These are phyloP conservation scores for Sitobion miscanthi DNA, from an alignment of 1,140 invertebrate species.

Conservation along the genomic window DNA sequence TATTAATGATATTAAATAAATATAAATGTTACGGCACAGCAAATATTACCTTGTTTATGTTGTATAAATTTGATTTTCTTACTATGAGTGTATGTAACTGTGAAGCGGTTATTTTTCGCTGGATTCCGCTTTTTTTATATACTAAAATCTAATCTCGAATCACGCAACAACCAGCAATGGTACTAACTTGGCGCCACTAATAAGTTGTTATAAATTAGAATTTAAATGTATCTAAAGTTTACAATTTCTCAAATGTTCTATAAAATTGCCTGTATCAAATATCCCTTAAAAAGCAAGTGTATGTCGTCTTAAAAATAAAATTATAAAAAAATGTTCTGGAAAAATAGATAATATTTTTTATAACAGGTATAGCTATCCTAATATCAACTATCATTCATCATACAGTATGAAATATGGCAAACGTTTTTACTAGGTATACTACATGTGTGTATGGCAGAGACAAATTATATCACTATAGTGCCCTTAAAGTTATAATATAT, in stretches of 20 bases:
- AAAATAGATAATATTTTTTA: background rate
- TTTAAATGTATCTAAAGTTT: background rate
- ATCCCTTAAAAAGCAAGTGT: background rate
- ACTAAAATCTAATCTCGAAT: background rate
- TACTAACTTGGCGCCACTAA: background rate
- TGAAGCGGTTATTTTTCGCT: background rate
- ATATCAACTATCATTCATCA: background rate
- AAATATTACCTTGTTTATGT: background rate
- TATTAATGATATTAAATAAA: background rate
- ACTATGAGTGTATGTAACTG: background rate
- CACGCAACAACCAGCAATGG: background rate
- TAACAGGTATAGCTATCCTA: background rate
- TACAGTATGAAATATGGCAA: background rate
- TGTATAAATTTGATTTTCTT: background rate
- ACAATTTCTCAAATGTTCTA: background rate
- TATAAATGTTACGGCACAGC: background rate
- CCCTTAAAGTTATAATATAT: slow-evolving; percentile 1
- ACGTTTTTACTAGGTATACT: background rate
- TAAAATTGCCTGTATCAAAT: background rate
- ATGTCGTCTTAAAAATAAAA: background rate
- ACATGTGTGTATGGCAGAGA: background rate
- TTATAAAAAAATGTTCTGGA: background rate
- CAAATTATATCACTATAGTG: background rate
- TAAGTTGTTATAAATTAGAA: background rate
- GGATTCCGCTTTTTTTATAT: background rate